Evolutionary conservation across 1,140 invertebrate genomes (phyloP).

Genomic region (Anagrus nilaparvatae): DNA sequence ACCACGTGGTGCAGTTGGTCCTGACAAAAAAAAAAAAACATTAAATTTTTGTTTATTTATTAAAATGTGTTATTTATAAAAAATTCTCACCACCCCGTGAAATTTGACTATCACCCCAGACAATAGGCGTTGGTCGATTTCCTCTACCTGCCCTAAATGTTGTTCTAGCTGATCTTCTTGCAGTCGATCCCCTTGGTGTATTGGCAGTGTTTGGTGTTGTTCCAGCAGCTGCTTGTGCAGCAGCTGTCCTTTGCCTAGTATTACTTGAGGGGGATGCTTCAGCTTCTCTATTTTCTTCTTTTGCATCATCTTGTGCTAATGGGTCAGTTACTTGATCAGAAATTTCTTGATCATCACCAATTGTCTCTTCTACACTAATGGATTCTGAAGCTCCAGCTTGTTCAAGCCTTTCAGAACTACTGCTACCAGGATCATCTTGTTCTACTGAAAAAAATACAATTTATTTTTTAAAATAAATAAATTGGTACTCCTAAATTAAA

Average conservation of each 20-base stretch:
- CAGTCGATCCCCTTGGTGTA: slow-evolving; percentile 22
- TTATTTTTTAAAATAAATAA: background rate
- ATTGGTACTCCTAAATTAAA: background rate
- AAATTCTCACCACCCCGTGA: slow-evolving; percentile 14
- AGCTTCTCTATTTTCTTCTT: slow-evolving; percentile 42
- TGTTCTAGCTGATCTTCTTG: slow-evolving; percentile 17
- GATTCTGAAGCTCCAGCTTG: slow-evolving; percentile 36
- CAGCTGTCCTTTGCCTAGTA: slow-evolving; percentile 22
- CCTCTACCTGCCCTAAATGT: slow-evolving; percentile 17
- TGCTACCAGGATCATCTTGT: background rate
- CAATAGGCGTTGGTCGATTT: slow-evolving; percentile 33
- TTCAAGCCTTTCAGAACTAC: slow-evolving; percentile 37
- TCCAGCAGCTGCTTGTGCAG: slow-evolving; percentile 11
- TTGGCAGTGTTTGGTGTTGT: slow-evolving; percentile 7
- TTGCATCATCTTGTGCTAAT: slow-evolving; percentile 17
- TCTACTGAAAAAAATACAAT: background rate
- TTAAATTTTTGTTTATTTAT: slow-evolving; percentile 4
- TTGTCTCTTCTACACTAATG: slow-evolving; percentile 28
- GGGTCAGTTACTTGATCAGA: slow-evolving; percentile 20
- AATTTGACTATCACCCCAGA: slow-evolving; percentile 28
- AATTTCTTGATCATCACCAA: slow-evolving; percentile 31
- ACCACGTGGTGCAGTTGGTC: slow-evolving; percentile 20
- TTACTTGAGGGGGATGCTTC: slow-evolving; percentile 45
- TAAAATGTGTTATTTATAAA: background rate
- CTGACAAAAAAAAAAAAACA: slow-evolving; percentile 14